Conservation (phyloP, 2,113 vertebrate species). For the Salminus brasiliensis region DNA sequence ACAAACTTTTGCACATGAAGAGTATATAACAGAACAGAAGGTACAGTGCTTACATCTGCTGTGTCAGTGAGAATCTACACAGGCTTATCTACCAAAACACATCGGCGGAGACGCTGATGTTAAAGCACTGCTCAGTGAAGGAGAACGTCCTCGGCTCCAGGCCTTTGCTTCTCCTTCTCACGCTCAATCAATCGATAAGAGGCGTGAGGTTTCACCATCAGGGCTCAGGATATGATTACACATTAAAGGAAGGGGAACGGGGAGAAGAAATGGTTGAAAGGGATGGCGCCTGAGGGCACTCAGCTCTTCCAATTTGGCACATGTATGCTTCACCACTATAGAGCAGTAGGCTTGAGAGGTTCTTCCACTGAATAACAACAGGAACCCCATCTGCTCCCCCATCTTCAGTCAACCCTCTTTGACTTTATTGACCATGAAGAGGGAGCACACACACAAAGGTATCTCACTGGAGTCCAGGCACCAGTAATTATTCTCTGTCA, state of each 20-base stretch:
- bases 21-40: too few relatives aligned
- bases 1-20: too few relatives aligned
- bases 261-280: constrained; percentile 15
- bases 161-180: not conserved
- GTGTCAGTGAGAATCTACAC: not conserved
- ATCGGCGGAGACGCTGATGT: not conserved
- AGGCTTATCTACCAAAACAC: not conserved
- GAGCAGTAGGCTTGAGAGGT: not conserved
- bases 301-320: not conserved
- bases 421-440: constrained; percentile 1
- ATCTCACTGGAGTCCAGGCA: not conserved
- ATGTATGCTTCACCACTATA: not conserved
- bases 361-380: constrained; percentile 6
- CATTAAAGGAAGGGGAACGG: constrained; percentile 11
- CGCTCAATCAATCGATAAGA: constrained; percentile 28
- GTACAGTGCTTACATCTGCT: too few relatives aligned
- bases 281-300: not conserved
- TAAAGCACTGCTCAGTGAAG: constrained; percentile 17
- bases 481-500: not conserved
- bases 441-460: constrained; percentile 2
- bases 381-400: not conserved
- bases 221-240: constrained; percentile 20
- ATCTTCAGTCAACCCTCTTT: constrained; percentile 19
- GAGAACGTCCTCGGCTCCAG: not conserved
- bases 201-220: constrained; percentile 28